Evolutionary conservation across 2,113 vertebrate species (phyloP).

Genomic region (Terrapene triunguis): DNA sequence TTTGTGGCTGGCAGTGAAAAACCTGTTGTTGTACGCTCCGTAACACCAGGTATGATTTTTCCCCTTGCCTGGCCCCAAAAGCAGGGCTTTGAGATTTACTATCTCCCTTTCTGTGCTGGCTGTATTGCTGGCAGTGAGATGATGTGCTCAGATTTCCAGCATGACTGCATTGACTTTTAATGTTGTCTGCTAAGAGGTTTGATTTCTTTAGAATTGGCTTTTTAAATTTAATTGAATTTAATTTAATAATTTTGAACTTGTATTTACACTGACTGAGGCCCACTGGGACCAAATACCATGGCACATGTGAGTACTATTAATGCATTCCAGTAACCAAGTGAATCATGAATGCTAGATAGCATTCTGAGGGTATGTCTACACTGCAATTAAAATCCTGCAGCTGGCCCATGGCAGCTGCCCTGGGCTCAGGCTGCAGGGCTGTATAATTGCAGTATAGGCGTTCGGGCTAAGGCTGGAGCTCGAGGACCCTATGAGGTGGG

Average conservation of each 20-base stretch:
- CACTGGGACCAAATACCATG: not conserved
- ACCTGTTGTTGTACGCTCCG: conserved; percentile 97
- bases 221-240: not conserved
- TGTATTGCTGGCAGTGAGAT: not conserved
- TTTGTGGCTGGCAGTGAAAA: conserved; percentile 99
- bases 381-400: not conserved
- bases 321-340: conserved; percentile 8
- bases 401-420: not conserved
- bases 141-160: not conserved
- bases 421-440: not conserved
- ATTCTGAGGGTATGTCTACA: not conserved
- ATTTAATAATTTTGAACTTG: not conserved
- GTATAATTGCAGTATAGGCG: not conserved
- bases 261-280: not conserved
- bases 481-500: not conserved
- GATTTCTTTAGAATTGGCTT: not conserved
- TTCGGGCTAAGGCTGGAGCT: not conserved
- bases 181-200: not conserved
- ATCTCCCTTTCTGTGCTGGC: not conserved
- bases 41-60: conserved; percentile 92
- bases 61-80: not conserved
- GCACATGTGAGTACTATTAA: not conserved
- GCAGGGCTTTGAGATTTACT: not conserved
- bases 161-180: not conserved
- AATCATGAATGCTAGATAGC: not conserved